Evolutionary conservation across 2,113 vertebrate genomes (phyloP), one percentile per base, ranked within the genome.

Genomic region (Grus americana): DNA sequence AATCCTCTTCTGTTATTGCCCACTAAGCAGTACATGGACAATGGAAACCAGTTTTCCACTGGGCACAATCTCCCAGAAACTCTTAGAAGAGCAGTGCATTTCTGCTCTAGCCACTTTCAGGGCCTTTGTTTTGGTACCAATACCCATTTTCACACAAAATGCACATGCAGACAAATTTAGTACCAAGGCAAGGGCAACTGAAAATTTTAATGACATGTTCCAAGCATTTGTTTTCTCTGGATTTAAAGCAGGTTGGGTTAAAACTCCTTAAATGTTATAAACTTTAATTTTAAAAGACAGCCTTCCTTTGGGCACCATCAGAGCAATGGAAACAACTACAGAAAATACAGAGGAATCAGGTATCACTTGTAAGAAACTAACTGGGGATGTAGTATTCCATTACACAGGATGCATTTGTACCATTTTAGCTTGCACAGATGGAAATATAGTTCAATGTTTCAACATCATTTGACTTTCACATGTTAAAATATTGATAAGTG

Each of bases 391-490:
- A 86, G 97, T 98, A 98, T 98, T 99, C 98, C 97, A 97, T 99
- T 99, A 98, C 98, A 99, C 50, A 74, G 96, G 93, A 97, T 93
- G 95, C 93, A 96, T 97, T 98, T 98, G 95, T 97, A 98, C 98
- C 98, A 97, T 98, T 98, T 98, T 98, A 98, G 98, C 98, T 98
- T 97, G 98, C 98, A 98, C 98, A 99, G 99, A 99, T 99, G 98
- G 98, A 99, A 98, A 98, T 98, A 98, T 97, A 98, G 98, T 98
- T 99, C 98, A 98, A 98, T 98, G 98, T 99, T 98, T 98, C 99
- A 98, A 99, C 98, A 99, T 98, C 98, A 98, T 99, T 99, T 99
- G 98, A 98, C 98, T 99, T 99, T 98, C 98, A 98, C 90, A 76
- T 98, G 97, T 98, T 99, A 93, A 99, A 99, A 99, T 98, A 99